Conservation (phyloP, 2,888 invertebrate species). For the Andricus quercusramuli region DNA sequence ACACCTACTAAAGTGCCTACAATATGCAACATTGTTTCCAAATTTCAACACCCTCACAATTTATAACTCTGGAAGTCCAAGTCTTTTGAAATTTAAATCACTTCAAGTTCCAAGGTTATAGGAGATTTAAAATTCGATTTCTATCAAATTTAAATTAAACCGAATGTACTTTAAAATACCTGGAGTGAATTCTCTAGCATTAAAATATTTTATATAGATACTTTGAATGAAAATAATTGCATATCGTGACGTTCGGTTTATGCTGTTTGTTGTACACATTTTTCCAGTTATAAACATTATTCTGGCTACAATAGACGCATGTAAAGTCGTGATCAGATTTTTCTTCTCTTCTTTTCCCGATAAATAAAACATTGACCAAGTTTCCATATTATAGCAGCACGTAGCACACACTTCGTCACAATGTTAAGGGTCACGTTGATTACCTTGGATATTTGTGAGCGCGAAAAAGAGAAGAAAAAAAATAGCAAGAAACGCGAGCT, state of each 20-base stretch:
- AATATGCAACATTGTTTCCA: neutral
- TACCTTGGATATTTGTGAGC: slow-evolving; percentile 36
- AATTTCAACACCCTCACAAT: neutral
- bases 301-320: slow-evolving; percentile 20
- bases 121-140: neutral
- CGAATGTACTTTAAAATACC: neutral
- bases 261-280: neutral
- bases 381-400: slow-evolving; percentile 23
- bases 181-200: neutral
- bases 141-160: neutral
- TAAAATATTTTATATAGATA: neutral
- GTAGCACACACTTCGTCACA: slow-evolving; percentile 37
- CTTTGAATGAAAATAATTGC: neutral
- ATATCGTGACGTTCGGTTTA: neutral
- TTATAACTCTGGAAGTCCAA: neutral
- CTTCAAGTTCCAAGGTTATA: neutral
- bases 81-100: neutral
- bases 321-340: slow-evolving; percentile 32
- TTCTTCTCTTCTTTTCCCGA: slow-evolving; percentile 37
- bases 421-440: slow-evolving; percentile 41
- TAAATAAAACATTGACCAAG: slow-evolving; percentile 42
- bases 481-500: slow-evolving; percentile 31
- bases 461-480: slow-evolving; percentile 18
- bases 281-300: neutral
- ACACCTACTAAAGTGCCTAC: too few species aligned